Evolutionary conservation across 2,888 invertebrate species (phyloP), one percentile per base, ranked within the genome.

Genomic region (Protophormia terraenovae): DNA sequence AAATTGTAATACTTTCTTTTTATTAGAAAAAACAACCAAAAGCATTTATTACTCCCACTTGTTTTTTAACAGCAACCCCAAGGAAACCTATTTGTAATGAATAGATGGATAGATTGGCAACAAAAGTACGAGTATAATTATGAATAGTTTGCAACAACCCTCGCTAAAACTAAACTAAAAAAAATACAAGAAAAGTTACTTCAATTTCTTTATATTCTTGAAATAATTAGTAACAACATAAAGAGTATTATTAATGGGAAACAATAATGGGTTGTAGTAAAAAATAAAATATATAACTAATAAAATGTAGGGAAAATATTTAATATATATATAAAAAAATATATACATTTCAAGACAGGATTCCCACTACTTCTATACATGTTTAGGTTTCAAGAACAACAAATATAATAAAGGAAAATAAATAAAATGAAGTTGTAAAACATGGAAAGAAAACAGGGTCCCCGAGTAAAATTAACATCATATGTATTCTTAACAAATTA

Each of bases 191-290:
- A 12, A 53, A 72, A 64, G 22, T 67, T 50, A 60, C 66, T 77
- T 47, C 62, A 62, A 32, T 64, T 78, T 69, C 22, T 58, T 10
- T 76, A n/a, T n/a, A 55, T 62, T 73, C 50, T 60, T 64, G n/a
- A 71, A 80, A 80, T 80, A 84, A 84, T 84, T 84, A 84, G 80
- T 76, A 76, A 60, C 47, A 60, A 76, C 75, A 75, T 45, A 27
- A 83, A 58, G 38, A 84, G 71, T 29, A 66, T 80, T 29, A 66
- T 80, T 76, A 58, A 76, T 71, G 50, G 38, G 69, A 75, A 55
- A 83, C 16, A 82, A 73, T 66, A 58, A 73, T 73, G 35, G 14
- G 22, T 19, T 50, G 55, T n/a, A 22, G 35, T 5, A 27, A 45
- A 29, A 45, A 67, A 16, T 35, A 55, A 72, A 45, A 1, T n/a